These are phyloP conservation scores for Oligia latruncula DNA, from an alignment of 2,888 invertebrate species.

Conservation along the genomic window DNA sequence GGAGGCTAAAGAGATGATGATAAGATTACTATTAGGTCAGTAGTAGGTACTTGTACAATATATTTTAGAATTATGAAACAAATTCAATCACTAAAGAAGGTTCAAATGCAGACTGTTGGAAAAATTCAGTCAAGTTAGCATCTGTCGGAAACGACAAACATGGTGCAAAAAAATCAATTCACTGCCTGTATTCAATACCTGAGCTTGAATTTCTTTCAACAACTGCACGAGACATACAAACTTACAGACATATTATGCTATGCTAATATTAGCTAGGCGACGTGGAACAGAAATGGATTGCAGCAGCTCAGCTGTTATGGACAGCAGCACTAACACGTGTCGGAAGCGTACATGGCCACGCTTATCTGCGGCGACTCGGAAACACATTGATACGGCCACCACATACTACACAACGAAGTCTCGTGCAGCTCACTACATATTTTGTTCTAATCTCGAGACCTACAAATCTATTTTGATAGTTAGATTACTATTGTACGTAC, in stretches of 20 bases:
- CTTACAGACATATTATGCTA: background rate
- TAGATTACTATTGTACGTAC: background rate
- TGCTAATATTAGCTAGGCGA: conserved; percentile 7
- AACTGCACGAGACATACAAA: conserved; percentile 1
- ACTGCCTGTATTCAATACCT: background rate
- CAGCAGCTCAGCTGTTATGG: conserved; percentile 28
- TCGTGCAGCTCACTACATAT: conserved; percentile 15
- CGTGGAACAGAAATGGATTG: conserved; percentile 4
- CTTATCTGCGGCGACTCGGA: conserved; percentile 49
- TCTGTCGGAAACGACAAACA: background rate
- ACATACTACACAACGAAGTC: conserved; percentile 28
- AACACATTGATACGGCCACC: conserved; percentile 37
- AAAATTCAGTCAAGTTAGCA: background rate
- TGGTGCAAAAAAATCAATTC: background rate
- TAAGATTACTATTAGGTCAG: conserved; percentile 33
- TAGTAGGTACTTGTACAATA: background rate
- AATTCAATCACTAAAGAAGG: background rate
- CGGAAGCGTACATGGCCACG: conserved; percentile 56
- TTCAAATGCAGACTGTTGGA: background rate
- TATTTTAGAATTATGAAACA: background rate
- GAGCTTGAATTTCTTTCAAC: background rate
- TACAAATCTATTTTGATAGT: conserved; percentile 8
- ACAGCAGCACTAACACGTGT: conserved; percentile 38
- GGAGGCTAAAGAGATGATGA: conserved; percentile 20
- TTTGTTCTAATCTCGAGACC: conserved; percentile 20